phyloP scores from a whole-genome alignment of 2,888 invertebrate species.

The Strigamia transsilvanica region DNA sequence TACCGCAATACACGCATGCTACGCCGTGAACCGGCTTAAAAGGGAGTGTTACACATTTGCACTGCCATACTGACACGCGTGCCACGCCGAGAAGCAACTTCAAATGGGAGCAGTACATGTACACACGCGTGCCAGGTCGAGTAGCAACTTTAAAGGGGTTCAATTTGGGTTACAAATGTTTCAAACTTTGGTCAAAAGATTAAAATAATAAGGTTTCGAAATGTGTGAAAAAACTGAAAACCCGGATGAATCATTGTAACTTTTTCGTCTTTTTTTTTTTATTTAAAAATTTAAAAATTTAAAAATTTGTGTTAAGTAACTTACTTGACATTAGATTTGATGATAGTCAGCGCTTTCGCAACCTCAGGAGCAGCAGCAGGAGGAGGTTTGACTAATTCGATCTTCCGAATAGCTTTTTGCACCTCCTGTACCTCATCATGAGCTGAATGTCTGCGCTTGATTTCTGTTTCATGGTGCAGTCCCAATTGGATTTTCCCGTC shows the following conservation, averaged over 20 bases:
- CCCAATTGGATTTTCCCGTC: neutral
- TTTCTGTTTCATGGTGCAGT: neutral
- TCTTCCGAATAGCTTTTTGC: neutral
- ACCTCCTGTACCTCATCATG: constrained; percentile 4
- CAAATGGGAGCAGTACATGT: neutral
- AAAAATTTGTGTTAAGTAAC: neutral
- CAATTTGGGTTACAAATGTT: neutral
- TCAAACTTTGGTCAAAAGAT: too few relatives aligned
- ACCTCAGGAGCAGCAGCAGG: neutral
- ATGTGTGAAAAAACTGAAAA: neutral
- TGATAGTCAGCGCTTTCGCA: neutral
- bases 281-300: neutral
- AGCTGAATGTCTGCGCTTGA: neutral
- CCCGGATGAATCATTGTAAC: too few relatives aligned
- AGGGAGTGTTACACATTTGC: neutral
- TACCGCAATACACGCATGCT: neutral
- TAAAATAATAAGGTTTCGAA: too few relatives aligned
- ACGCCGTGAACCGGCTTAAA: neutral
- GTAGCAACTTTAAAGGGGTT: neutral
- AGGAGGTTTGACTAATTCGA: neutral
- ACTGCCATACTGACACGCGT: too few relatives aligned
- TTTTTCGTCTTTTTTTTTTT: too few relatives aligned
- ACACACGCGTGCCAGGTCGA: too few relatives aligned
- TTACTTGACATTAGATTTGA: neutral
- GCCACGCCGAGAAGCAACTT: too few relatives aligned